Conservation (phyloP, 1,140 invertebrate species). For the Argopecten irradians region DNA sequence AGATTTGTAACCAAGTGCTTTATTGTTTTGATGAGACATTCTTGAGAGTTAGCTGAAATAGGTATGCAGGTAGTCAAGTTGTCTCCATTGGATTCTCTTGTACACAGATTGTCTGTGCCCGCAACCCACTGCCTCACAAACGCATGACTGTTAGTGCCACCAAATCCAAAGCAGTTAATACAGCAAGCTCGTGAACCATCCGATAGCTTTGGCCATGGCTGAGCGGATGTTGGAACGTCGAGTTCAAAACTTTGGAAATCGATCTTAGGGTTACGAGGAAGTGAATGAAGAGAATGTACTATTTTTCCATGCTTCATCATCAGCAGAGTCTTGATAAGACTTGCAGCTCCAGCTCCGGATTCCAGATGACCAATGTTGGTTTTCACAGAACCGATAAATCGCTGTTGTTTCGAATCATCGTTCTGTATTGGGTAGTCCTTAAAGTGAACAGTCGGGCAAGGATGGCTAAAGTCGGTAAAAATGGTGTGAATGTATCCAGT, state of each 20-base stretch:
- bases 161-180: neutral
- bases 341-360: too few relatives aligned
- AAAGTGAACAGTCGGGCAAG: too few relatives aligned
- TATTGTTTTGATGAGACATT: neutral
- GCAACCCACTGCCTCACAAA: neutral
- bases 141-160: neutral
- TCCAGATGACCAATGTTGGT: too few relatives aligned
- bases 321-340: slow-evolving; percentile 66
- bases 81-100: neutral
- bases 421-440: neutral
- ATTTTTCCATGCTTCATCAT: slow-evolving; percentile 67
- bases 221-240: slow-evolving; percentile 84
- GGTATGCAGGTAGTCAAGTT: neutral
- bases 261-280: slow-evolving; percentile 60
- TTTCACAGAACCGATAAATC: slow-evolving; percentile 66
- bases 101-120: neutral
- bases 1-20: neutral
- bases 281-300: slow-evolving; percentile 60
- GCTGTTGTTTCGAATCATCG: neutral
- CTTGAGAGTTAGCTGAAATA: neutral
- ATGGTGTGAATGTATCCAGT: too few relatives aligned
- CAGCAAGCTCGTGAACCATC: slow-evolving; percentile 81
- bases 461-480: too few relatives aligned
- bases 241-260: slow-evolving; percentile 47
- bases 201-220: slow-evolving; percentile 80